phyloP scores from a whole-genome alignment of 2,113 vertebrate species.

The Motacilla tschutschensis region DNA sequence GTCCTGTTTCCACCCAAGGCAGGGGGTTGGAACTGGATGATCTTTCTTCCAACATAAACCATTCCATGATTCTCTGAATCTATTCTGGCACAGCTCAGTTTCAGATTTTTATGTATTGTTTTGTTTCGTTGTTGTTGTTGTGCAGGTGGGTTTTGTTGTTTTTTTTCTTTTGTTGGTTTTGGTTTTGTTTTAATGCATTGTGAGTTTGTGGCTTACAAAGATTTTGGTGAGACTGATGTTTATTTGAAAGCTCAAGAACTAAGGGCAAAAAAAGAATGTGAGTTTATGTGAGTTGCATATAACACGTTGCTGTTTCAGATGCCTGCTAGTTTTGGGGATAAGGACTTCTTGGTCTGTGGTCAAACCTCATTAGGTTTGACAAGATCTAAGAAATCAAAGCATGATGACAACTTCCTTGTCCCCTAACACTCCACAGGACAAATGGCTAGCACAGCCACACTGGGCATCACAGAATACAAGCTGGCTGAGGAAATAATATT shows the following conservation, averaged over 20 bases:
- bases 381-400: not conserved
- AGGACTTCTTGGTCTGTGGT: not conserved
- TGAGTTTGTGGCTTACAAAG: not conserved
- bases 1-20: accelerated
- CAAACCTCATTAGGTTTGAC: not conserved
- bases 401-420: not conserved
- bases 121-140: not conserved
- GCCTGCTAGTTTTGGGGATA: not conserved
- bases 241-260: not conserved
- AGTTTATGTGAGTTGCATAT: not conserved
- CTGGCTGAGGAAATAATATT: not conserved
- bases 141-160: not conserved
- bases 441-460: not conserved
- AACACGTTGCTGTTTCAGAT: not conserved
- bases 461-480: not conserved
- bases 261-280: not conserved
- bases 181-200: not conserved
- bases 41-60: not conserved
- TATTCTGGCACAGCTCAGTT: not conserved
- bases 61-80: not conserved
- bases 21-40: not conserved
- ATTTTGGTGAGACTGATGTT: not conserved
- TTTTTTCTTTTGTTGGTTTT: not conserved
- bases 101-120: not conserved
- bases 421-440: not conserved